Evolutionary conservation across 2,888 invertebrate genomes (phyloP).

Genomic region (Catocala sponsa): DNA sequence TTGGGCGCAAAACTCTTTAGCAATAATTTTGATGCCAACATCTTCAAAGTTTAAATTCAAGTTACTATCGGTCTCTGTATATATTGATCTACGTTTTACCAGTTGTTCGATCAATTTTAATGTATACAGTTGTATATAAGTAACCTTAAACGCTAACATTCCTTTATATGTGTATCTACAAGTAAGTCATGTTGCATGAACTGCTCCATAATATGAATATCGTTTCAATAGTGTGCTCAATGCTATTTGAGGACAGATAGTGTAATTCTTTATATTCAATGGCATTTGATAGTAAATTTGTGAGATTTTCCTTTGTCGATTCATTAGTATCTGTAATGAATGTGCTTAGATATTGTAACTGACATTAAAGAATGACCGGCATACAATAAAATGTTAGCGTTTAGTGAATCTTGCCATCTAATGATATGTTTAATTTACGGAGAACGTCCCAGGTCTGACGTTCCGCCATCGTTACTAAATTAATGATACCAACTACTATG

Average conservation of each 20-base stretch:
- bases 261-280: slow-evolving; percentile 29
- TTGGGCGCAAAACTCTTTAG: slow-evolving; percentile 80
- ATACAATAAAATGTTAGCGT: slow-evolving; percentile 83
- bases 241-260: slow-evolving; percentile 14
- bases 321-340: slow-evolving; percentile 39
- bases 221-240: slow-evolving; percentile 4
- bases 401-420: slow-evolving; percentile 85
- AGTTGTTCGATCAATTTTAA: slow-evolving; percentile 70
- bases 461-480: slow-evolving; percentile 20
- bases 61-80: slow-evolving; percentile 76
- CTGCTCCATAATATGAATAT: slow-evolving; percentile 5
- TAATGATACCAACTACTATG: slow-evolving; percentile 7
- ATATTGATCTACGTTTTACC: slow-evolving; percentile 76
- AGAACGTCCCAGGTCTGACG: slow-evolving; percentile 65
- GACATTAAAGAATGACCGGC: slow-evolving; percentile 42
- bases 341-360: slow-evolving; percentile 44
- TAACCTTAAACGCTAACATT: slow-evolving; percentile 86
- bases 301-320: slow-evolving; percentile 38
- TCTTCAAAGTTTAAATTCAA: slow-evolving; percentile 75
- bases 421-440: slow-evolving; percentile 71
- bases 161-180: slow-evolving; percentile 64
- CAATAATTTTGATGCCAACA: slow-evolving; percentile 86
- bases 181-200: slow-evolving; percentile 41
- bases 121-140: slow-evolving; percentile 73
- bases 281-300: slow-evolving; percentile 35